Evolutionary conservation across 1,140 invertebrate species (phyloP).

Genomic region (Megathymus violae): DNA sequence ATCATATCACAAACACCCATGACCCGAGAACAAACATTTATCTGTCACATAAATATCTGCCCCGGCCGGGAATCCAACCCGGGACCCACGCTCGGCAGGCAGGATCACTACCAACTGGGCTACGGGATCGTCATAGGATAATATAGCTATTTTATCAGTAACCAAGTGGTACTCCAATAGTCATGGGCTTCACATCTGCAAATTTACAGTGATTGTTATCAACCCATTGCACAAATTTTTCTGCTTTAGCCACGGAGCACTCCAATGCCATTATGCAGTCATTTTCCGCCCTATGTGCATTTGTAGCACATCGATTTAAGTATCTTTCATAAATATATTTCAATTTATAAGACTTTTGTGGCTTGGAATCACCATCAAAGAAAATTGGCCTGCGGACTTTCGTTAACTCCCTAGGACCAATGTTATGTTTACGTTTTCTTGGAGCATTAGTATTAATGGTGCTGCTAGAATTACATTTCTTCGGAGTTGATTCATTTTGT

Average conservation of each 20-base stretch:
- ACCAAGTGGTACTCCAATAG: constrained; percentile 55
- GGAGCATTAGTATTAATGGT: constrained; percentile 2
- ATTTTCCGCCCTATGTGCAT: constrained; percentile 85
- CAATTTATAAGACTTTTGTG: constrained; percentile 80
- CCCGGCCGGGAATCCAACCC: too few species aligned
- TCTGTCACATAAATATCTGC: too few species aligned
- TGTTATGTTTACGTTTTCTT: constrained; percentile 19
- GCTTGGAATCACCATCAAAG: constrained; percentile 47
- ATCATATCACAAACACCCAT: too few species aligned
- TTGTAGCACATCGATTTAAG: constrained; percentile 47
- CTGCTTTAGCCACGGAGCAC: constrained; percentile 71
- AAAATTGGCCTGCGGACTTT: constrained; percentile 45
- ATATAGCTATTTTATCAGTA: too few species aligned
- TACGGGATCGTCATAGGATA: too few species aligned
- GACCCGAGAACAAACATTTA: too few species aligned
- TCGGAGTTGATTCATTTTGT: constrained; percentile 63
- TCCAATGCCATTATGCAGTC: constrained; percentile 85
- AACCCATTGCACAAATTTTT: constrained; percentile 57
- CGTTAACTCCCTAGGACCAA: constrained; percentile 3
- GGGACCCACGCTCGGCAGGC: too few species aligned
- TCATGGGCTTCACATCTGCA: constrained; percentile 56
- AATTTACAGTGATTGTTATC: constrained; percentile 53
- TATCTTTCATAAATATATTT: constrained; percentile 53
- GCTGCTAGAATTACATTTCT: constrained; percentile 12
- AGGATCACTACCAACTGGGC: too few species aligned